Evolutionary conservation across 2,888 invertebrate genomes (phyloP).

Genomic region (Ormyrus nitidulus): DNA sequence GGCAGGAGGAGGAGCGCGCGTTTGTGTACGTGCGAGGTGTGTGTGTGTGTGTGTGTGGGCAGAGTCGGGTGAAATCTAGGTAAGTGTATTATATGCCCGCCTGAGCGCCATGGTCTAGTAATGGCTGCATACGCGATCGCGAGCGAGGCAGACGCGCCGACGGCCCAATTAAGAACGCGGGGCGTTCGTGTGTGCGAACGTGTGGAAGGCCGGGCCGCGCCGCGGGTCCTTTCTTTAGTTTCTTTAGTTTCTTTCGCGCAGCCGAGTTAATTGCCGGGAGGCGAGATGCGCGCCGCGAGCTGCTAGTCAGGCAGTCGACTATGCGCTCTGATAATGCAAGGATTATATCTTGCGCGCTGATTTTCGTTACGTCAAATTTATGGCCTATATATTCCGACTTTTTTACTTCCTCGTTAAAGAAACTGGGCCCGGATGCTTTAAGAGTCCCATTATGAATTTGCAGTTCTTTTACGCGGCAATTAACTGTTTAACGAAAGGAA

Average conservation of each 20-base stretch:
- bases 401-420: too few species aligned
- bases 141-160: constrained; percentile 57
- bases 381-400: background rate
- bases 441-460: too few species aligned
- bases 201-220: too few species aligned
- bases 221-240: background rate
- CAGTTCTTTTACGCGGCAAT: too few species aligned
- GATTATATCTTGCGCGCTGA: constrained; percentile 2
- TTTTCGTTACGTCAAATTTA: constrained; percentile 37
- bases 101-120: constrained; percentile 74
- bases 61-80: constrained; percentile 74
- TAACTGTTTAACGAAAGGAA: too few species aligned
- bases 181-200: background rate
- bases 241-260: background rate
- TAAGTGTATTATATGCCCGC: constrained; percentile 75
- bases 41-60: constrained; percentile 29
- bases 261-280: background rate
- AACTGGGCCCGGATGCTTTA: too few species aligned
- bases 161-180: constrained; percentile 50
- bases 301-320: constrained; percentile 5
- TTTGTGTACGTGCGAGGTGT: constrained; percentile 53
- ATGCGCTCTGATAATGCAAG: constrained; percentile 46
- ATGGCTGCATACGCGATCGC: constrained; percentile 70
- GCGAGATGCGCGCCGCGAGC: background rate
- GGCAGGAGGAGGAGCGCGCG: constrained; percentile 42